Base-by-base conservation (phyloP, 2,113 vertebrate genomes). In the Megaceryle torquata region DNA sequence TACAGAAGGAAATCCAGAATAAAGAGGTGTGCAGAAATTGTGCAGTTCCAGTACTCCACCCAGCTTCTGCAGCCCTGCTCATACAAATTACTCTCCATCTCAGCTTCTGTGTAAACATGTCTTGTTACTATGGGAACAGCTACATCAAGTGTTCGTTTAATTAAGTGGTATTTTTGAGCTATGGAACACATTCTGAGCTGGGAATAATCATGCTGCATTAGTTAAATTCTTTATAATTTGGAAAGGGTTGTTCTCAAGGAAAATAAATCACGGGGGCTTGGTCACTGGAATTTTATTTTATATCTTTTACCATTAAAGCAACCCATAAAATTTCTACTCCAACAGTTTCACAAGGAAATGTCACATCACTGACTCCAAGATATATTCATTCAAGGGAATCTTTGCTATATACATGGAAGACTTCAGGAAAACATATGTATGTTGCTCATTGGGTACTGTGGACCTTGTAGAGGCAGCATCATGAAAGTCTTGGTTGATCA, bases 61-160 rank as follows among this genome's bases (percentile, higher is more conserved):
- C 79, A 89, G 77, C 31, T 91, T 53, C 56, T 79, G 48, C n/a
- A 93, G 41, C 43, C 43, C 39, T 44, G 51, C 59, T 93, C 44
- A 59, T 70, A 75, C 15, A 54, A 10, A 25, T 21, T 82, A 79
- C 20, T 79, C 13, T 82, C 74, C 24, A 60, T 26, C 59, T 88
- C 44, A 9, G 69, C 83, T 75, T 94, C 86, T 82, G 16, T 90
- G 84, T 96, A 97, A 97, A 96, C 86, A 90, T 50, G 22, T 61
- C 82, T 77, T 60, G 95, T 97, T 97, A 71, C 96, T 80, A 95
- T 92, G 89, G 93, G 44, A 95, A 96, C 95, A 51, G 29, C 79
- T 35, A 46, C 95, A 91, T 95, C 95, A 94, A 89, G 65, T 88
- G 54, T 88, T 94, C 61, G 51, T 86, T 87, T 95, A 89, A 89